Evolutionary conservation across 2,888 invertebrate species (phyloP), one percentile per base, ranked within the genome.

Genomic region (Alviniconcha strummeri): DNA sequence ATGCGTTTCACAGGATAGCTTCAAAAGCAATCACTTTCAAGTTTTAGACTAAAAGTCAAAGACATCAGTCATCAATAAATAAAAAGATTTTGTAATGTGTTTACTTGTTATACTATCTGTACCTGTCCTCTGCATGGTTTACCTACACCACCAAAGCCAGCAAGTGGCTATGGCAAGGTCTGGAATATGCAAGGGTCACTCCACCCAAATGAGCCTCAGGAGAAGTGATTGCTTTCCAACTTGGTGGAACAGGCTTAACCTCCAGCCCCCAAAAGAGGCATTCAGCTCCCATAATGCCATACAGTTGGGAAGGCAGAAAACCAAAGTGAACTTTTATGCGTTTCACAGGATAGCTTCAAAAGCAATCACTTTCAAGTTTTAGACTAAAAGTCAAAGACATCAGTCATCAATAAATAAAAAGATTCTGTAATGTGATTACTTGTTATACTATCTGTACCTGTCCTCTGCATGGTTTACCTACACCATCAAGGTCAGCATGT

Each of bases 401-500:
- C n/a, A n/a, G n/a, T n/a, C n/a, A n/a, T n/a, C n/a, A n/a, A n/a
- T n/a, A n/a, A n/a, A n/a, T n/a, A n/a, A n/a, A n/a, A n/a, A n/a
- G n/a, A n/a, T n/a, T n/a, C n/a, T n/a, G n/a, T n/a, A n/a, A n/a
- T n/a, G n/a, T n/a, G n/a, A n/a, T n/a, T n/a, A n/a, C n/a, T 36
- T 36, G 36, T 36, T 36, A 36, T 36, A 13, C 9, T 3, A 72
- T 19, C 36, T 36, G 69, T 19, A 6, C 3, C 55, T 77, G 57
- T 77, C 76, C 76, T 57, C 76, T 57, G 57, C 76, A 77, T 77
- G 76, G 76, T 77, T 77, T 77, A 77, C 76, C 76, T 77, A 77
- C 76, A 57, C 76, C 76, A 77, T 77, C 76, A 77, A 56, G 2
- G 76, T 19, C 57, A 77, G 4, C 19, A 52, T 57, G 76, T 77